Percentiles rank a stretch among this genome's conserved stretches.
These are phyloP conservation scores for Phaethon lepturus DNA, from an alignment of 2,113 vertebrate species.

Conservation along the genomic window DNA sequence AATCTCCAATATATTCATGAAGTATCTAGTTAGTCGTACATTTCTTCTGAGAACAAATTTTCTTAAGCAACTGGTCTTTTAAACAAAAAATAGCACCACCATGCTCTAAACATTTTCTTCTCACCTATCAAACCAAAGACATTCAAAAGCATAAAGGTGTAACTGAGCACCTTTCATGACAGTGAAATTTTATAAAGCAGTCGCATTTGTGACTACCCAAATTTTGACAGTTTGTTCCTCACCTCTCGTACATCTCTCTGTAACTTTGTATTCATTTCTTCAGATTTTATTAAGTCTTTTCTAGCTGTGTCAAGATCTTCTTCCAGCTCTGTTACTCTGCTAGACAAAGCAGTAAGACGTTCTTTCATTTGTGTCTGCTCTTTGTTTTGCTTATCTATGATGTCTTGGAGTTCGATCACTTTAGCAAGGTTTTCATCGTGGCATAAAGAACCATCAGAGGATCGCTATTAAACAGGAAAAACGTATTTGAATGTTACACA, in stretches of 20 bases:
- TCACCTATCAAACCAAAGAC: background rate
- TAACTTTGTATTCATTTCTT: constrained; percentile 90
- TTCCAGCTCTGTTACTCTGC: constrained; percentile 90
- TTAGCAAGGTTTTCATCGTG: constrained; percentile 88
- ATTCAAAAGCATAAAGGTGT: background rate
- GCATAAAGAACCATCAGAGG: constrained; percentile 87
- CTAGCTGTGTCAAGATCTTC: constrained; percentile 95
- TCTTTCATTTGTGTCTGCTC: constrained; percentile 96
- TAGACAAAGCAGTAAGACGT: constrained; percentile 86
- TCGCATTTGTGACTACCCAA: background rate
- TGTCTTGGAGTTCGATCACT: constrained; percentile 90
- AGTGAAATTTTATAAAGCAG: background rate
- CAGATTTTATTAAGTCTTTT: constrained; percentile 95
- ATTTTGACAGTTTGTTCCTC: background rate
- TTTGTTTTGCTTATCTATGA: constrained; percentile 87
- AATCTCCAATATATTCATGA: background rate
- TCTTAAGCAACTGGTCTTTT: background rate
- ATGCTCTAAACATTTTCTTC: background rate
- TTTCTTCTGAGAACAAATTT: background rate
- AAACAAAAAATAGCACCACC: background rate
- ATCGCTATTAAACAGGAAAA: constrained; percentile 73
- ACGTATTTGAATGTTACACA: background rate
- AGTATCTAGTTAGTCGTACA: background rate
- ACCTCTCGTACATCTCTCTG: constrained; percentile 96
- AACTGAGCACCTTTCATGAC: background rate